Base-by-base conservation (phyloP, 2,797 vertebrate genomes). In the Acrossocheilus fasciatus region DNA sequence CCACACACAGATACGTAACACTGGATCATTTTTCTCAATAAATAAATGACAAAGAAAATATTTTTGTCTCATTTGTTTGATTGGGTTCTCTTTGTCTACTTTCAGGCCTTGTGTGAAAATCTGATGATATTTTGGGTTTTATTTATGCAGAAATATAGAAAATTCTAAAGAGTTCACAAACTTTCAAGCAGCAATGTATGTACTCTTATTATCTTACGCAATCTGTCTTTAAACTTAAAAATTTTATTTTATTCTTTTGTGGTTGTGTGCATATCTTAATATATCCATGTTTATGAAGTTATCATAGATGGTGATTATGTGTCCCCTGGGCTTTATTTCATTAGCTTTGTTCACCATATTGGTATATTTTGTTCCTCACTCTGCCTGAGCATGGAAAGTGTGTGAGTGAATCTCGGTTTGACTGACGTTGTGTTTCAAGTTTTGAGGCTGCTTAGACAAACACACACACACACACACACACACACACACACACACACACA, bases 301-400 rank as follows among this genome's bases (percentile, higher is more conserved):
- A 57, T 11, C 30, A 30, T 30, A 1, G 50, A 84, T 82, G 66
- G 59, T 89, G 70, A 78, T 50, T 81, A 75, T 81, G 74, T 47
- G 43, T 85, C 85, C 76, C 6, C 45, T 73, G 84, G 87, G 72
- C 79, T 84, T 68, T 54, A 50, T 82, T 82, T 89, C 89, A 90
- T 92, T 91, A 88, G 93, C 87, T 86, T 83, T 85, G 77, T 91
- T 88, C 76, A 89, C 75, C 26, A 80, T 89, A 87, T 83, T 84
- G 83, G 91, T 87, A 89, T 91, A 89, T 89, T 90, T 91, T 92
- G 84, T 92, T 93, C 91, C 91, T 89, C 88, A 90, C 91, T 93
- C 90, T 92, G 91, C 84, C 91, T 87, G 89, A 89, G 87, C 88
- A 89, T 90, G 89, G 91, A 89, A 93, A 91, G 85, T 93, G 88